Percentiles rank a stretch among this genome's conserved stretches.
Conservation (phyloP, 1,140 invertebrate species). For the Parapsyche elsis region DNA sequence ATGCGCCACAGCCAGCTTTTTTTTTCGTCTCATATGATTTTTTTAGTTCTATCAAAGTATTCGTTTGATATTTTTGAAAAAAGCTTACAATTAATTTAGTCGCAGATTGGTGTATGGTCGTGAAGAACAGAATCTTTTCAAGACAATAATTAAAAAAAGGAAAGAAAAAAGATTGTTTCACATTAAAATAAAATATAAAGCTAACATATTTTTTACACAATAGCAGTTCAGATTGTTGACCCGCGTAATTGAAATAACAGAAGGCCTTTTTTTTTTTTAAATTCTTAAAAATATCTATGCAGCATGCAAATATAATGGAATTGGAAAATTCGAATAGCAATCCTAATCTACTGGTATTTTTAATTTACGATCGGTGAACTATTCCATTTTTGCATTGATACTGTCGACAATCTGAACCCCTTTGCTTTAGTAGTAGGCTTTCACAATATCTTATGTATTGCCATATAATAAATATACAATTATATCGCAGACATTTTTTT, state of each 20-base stretch:
- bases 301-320: neutral
- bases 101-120: conserved; percentile 6
- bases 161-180: neutral
- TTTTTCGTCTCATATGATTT: neutral
- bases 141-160: neutral
- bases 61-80: conserved; percentile 18
- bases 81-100: conserved; percentile 33
- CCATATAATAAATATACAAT: conserved; percentile 44
- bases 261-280: neutral
- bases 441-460: conserved; percentile 40
- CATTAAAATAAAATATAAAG: conserved; percentile 9
- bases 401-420: conserved; percentile 32
- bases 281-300: neutral
- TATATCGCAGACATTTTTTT: conserved; percentile 38
- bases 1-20: conserved; percentile 35
- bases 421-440: neutral
- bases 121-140: conserved; percentile 5
- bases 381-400: neutral
- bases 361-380: neutral
- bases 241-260: neutral
- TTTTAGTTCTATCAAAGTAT: neutral
- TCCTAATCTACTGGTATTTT: neutral
- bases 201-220: conserved; percentile 10
- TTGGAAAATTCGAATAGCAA: neutral
- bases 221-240: neutral